These are phyloP conservation scores for Chamaea fasciata DNA, from an alignment of 2,113 vertebrate genomes.

Conservation along the genomic window DNA sequence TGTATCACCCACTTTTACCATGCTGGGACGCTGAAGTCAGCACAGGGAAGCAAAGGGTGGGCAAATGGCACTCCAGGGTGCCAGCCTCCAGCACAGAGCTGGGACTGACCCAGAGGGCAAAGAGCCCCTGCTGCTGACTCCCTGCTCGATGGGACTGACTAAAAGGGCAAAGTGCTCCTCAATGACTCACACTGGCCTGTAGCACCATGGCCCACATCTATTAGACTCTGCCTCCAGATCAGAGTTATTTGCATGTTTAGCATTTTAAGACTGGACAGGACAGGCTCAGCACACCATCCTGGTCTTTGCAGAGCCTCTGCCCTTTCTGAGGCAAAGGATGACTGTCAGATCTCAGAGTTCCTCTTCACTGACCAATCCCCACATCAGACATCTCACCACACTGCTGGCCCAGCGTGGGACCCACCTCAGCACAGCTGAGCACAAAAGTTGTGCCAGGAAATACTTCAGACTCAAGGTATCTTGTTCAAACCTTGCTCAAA, in stretches of 20 bases:
- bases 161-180: not conserved
- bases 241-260: not conserved
- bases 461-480: not conserved
- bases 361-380: not conserved
- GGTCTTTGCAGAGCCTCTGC: not conserved
- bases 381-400: not conserved
- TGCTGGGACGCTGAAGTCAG: not conserved
- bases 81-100: not conserved
- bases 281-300: not conserved
- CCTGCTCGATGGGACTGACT: accelerated
- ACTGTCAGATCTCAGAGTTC: accelerated
- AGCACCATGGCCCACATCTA: accelerated
- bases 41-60: not conserved
- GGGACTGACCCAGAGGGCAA: not conserved
- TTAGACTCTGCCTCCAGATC: not conserved
- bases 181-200: not conserved
- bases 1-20: not conserved
- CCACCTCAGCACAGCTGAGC: not conserved
- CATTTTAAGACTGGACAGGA: not conserved
- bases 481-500: not conserved
- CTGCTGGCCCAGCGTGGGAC: accelerated
- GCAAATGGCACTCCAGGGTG: not conserved
- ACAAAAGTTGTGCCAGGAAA: not conserved
- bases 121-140: not conserved
- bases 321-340: not conserved